Percentiles rank a stretch among this genome's conserved stretches.
Conservation (phyloP, 2,797 vertebrate genomes). For the Eidolon dupreanum region DNA sequence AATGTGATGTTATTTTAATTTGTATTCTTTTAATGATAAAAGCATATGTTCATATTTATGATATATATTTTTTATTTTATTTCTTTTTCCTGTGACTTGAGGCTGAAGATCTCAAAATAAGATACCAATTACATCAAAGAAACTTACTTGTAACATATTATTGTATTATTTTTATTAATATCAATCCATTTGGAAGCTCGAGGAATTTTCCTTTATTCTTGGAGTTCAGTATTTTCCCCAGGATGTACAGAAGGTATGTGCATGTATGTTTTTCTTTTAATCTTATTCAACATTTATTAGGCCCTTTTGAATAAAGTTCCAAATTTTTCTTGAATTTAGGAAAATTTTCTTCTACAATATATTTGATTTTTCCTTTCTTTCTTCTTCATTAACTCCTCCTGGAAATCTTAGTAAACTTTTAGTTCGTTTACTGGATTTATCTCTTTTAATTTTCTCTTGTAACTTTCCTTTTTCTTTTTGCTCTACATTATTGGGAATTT, state of each 20-base stretch:
- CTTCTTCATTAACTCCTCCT: background rate
- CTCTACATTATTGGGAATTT: background rate
- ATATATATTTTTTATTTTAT: background rate
- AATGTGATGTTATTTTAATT: background rate
- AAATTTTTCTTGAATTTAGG: background rate
- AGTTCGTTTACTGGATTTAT: background rate
- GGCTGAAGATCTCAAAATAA: background rate
- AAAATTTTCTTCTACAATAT: background rate
- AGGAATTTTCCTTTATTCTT: background rate
- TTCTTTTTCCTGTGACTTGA: background rate
- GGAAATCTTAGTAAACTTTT: background rate
- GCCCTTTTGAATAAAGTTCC: background rate
- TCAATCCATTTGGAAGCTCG: background rate
- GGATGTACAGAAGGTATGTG: background rate
- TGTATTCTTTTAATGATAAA: background rate
- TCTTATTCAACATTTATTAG: background rate
- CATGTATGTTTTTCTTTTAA: background rate
- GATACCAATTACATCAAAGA: background rate
- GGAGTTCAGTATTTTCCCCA: background rate
- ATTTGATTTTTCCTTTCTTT: background rate
- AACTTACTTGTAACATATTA: background rate
- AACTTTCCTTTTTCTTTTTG: constrained; percentile 14
- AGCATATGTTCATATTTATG: background rate
- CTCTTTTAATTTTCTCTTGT: background rate
- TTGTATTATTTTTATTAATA: background rate